Evolutionary conservation across 2,113 vertebrate genomes (phyloP).

Genomic region (Gymnobelideus leadbeateri): DNA sequence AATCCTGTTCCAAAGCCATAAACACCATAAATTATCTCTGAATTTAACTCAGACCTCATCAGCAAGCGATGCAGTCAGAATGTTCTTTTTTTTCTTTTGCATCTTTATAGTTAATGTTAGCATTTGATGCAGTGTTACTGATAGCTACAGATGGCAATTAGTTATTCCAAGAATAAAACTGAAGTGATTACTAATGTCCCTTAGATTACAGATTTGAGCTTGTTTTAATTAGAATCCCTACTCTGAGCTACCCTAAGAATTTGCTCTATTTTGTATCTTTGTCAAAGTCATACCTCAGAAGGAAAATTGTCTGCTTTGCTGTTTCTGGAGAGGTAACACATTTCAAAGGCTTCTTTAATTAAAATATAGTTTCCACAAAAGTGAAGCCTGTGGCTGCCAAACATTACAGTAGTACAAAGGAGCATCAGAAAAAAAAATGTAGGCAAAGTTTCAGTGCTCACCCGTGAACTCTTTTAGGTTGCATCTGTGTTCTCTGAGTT

Average conservation of each 20-base stretch:
- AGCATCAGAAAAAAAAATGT: not conserved
- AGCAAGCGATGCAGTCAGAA: not conserved
- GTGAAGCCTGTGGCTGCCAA: not conserved
- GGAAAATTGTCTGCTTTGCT: not conserved
- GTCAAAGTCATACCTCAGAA: not conserved
- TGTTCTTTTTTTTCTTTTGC: not conserved
- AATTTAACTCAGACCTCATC: conserved; percentile 30
- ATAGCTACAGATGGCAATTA: not conserved
- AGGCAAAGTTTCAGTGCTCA: not conserved
- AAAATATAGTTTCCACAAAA: not conserved
- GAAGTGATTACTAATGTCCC: conserved; percentile 45
- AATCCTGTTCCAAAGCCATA: conserved; percentile 12
- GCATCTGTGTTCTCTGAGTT: not conserved
- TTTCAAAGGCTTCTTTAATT: not conserved
- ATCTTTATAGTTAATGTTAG: not conserved
- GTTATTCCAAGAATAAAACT: conserved; percentile 67
- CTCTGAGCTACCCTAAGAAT: conserved; percentile 31
- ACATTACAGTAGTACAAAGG: not conserved
- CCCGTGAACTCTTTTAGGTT: not conserved
- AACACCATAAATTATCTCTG: conserved; percentile 40
- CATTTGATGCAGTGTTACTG: conserved; percentile 13
- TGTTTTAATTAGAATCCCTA: conserved; percentile 25
- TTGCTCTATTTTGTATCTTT: conserved; percentile 24
- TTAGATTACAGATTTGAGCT: conserved; percentile 1
- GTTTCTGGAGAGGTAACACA: not conserved